Evolutionary conservation across 2,888 invertebrate species (phyloP).

Genomic region (Lamellibrachia columna): DNA sequence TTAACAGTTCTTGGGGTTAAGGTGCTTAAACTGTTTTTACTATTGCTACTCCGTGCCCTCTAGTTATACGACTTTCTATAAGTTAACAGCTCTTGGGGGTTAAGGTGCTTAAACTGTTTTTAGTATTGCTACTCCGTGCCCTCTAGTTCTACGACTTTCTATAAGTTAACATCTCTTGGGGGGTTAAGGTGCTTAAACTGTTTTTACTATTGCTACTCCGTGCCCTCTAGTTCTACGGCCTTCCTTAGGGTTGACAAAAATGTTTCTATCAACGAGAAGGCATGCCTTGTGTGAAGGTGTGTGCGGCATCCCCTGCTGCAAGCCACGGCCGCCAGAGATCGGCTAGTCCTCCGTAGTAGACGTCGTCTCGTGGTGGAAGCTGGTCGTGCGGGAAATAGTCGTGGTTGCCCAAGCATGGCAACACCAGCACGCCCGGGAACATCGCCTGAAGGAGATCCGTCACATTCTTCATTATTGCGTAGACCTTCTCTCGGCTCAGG

Average conservation of each 20-base stretch:
- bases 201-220: neutral
- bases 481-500: slow-evolving; percentile 17
- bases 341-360: slow-evolving; percentile 21
- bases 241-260: neutral
- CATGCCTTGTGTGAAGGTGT: slow-evolving; percentile 23
- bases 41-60: too few relatives aligned
- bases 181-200: too few relatives aligned
- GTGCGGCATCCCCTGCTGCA: neutral
- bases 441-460: slow-evolving; percentile 22
- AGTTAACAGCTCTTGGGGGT: too few relatives aligned
- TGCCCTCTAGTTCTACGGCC: neutral
- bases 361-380: slow-evolving; percentile 61
- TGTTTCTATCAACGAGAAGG: neutral
- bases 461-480: slow-evolving; percentile 23
- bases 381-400: slow-evolving; percentile 72
- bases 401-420: slow-evolving; percentile 88
- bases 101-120: too few relatives aligned
- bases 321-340: slow-evolving; percentile 30
- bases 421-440: slow-evolving; percentile 83
- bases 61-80: too few relatives aligned
- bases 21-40: too few relatives aligned
- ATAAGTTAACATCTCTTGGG: too few relatives aligned
- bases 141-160: too few relatives aligned
- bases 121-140: too few relatives aligned
- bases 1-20: too few relatives aligned